Base-by-base conservation (phyloP, 2,888 invertebrate species). In the Parnassius orleans region DNA sequence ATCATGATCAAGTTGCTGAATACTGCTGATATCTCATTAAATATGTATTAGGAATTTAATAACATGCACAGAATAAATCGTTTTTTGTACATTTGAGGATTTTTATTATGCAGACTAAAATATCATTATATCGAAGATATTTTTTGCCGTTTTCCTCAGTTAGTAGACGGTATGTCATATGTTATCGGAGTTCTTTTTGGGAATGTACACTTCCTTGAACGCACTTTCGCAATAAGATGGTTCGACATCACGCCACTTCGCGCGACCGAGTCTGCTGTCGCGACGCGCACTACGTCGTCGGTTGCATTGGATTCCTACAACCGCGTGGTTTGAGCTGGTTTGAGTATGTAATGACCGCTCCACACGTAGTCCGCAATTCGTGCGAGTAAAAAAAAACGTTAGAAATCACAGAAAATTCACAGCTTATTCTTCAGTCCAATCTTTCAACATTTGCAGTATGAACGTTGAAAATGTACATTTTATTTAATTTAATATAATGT, bases 201-300 rank as follows among this genome's bases (percentile, higher is more conserved):
- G 53, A 59, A 50, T 60, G 51, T 55, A 56, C 57, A 65, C 64
- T 68, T 66, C 59, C 66, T 63, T 50, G 64, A 63, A 63, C 66
- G 61, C 61, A 83, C 86, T 90, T 90, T 89, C 88, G 83, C 81
- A 86, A 81, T 62, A 65, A 65, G 72, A 75, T 83, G 81, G 83
- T 77, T 72, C 80, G 84, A 83, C 77, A 74, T 72, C 73, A 89
- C 90, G 90, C 90, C 89, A 90, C 77, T 79, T 78, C 86, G 79
- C 80, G 80, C 86, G 81, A 87, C 83, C 77, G 77, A 74, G 79
- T 75, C 70, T 69, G 71, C 70, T 69, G 71, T 66, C 68, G 68
- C 62, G 61, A 66, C 67, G 65, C 61, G 63, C 68, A 62, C 52
- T 44, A 12, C 42, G 56, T 64, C 60, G 56, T 64, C 60, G 57